Percentiles rank a stretch among this genome's conserved stretches.
Evolutionary conservation across 2,797 vertebrate genomes (phyloP).

Genomic region (Sternarchorhynchus goeldii): DNA sequence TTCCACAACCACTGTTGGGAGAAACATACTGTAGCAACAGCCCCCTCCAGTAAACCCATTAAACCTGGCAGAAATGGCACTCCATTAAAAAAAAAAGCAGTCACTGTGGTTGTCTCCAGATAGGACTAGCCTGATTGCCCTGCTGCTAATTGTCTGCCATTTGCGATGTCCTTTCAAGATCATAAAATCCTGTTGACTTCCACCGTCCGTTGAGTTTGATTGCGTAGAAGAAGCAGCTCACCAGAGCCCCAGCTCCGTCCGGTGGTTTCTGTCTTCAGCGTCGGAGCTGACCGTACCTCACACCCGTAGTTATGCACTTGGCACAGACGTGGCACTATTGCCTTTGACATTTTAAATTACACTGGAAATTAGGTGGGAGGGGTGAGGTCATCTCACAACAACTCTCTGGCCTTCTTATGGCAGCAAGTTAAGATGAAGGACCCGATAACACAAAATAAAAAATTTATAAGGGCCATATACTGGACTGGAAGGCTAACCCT

Average conservation of each 20-base stretch:
- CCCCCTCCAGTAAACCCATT: background rate
- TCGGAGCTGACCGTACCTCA: background rate
- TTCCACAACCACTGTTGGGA: background rate
- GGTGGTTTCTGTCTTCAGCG: background rate
- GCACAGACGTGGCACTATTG: background rate
- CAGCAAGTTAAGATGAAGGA: slow-evolving; percentile 69
- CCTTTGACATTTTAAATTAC: slow-evolving; percentile 40
- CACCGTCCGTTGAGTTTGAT: background rate
- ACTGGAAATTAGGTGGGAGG: slow-evolving; percentile 33
- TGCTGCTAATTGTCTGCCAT: background rate
- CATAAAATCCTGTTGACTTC: background rate
- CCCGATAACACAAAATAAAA: slow-evolving; percentile 74
- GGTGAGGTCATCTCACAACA: slow-evolving; percentile 43
- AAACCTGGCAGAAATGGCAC: background rate
- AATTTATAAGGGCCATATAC: slow-evolving; percentile 77
- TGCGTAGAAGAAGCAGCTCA: background rate
- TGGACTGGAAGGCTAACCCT: slow-evolving; percentile 74
- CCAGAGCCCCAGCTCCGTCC: background rate
- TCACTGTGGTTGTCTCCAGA: background rate
- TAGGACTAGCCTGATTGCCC: background rate
- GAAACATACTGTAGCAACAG: background rate
- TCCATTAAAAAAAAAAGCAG: background rate
- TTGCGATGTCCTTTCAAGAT: background rate
- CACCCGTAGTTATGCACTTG: too few relatives aligned
- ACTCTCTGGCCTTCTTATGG: slow-evolving; percentile 71